Evolutionary conservation across 2,797 vertebrate genomes (phyloP).

Genomic region (Percopsis omiscomaycus): DNA sequence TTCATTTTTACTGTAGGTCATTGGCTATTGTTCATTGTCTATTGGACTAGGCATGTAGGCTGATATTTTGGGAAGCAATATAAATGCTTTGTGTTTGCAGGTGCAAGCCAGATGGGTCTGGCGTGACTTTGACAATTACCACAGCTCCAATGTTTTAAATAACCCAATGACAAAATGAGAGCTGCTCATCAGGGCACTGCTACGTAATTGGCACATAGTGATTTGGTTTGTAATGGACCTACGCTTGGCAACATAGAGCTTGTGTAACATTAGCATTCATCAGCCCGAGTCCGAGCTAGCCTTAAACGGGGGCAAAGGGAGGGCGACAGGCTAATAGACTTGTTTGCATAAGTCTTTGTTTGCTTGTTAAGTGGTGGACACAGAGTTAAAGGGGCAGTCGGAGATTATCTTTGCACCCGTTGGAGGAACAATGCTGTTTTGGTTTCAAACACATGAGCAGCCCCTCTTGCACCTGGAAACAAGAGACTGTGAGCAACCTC

Average conservation of each 20-base stretch:
- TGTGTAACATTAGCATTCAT: slow-evolving; percentile 46
- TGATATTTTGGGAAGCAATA: neutral
- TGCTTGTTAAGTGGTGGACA: slow-evolving; percentile 41
- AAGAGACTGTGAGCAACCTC: too few species aligned
- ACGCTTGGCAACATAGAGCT: slow-evolving; percentile 17
- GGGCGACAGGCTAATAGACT: slow-evolving; percentile 55
- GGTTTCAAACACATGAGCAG: too few species aligned
- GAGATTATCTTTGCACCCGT: too few species aligned
- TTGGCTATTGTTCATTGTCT: too few species aligned
- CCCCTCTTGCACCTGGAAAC: too few species aligned
- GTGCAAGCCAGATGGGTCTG: neutral
- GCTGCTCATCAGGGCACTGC: too few species aligned
- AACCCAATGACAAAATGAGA: too few species aligned
- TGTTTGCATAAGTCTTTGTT: slow-evolving; percentile 53
- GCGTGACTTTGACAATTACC: neutral
- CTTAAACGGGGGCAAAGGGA: slow-evolving; percentile 47
- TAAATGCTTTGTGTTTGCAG: slow-evolving; percentile 12
- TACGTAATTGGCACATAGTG: neutral
- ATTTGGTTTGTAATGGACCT: neutral
- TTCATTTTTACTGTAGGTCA: neutral
- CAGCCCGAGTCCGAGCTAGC: slow-evolving; percentile 20
- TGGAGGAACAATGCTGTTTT: too few species aligned
- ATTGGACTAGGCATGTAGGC: neutral
- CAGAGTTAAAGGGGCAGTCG: slow-evolving; percentile 19
- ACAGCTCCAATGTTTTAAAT: too few species aligned